Evolutionary conservation across 2,113 vertebrate species (phyloP), one percentile per base, ranked within the genome.

Genomic region (Nesogale talazaci): DNA sequence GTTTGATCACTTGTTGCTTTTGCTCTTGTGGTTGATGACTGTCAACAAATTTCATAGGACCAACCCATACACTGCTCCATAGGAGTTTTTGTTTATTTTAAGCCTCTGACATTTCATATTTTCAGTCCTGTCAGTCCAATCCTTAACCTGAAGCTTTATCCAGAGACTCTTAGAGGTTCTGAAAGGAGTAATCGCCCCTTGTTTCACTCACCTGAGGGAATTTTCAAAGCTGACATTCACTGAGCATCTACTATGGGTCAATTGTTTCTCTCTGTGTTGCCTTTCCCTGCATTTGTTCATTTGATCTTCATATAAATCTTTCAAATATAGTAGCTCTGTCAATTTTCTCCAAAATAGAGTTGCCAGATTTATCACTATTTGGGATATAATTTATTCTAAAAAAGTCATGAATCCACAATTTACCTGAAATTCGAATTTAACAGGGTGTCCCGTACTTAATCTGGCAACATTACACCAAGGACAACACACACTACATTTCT

Each of bases 401-500:
- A 23, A 56, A 11, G 61, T 63, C 70, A 57, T 25, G 22, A 61
- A 61, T 61, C 22, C 59, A 61, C 27, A 20, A 29, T 61, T 86
- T 22, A 63, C 52, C 14, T 63, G 34, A 79, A 87, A 92, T 40
- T 86, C 52, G 38, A 38, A 67, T 75, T 25, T 90, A 94, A 57
- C 22, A 38, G 34, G 34, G 15, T 27, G 25, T 52, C 23, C 4
- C 42, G 0, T 65, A 36, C 65, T 83, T 72, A 84, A 56, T 61
- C 27, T n/a, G 52, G 27, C 23, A 74, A 15, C 3, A 9, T 16
- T 59, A 25, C 3, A 72, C n/a, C 14, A 69, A 63, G 36, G 31
- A 46, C 25, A 38, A 12, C 0, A 12, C 0, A 23, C 5, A 16
- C 46, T 7, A 2, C 14, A 40, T 29, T 36, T 70, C n/a, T 76